Percentiles rank a stretch among this genome's conserved stretches.
These are phyloP conservation scores for Rattus norvegicus DNA, from an alignment of 2,113 vertebrate genomes.

Conservation along the genomic window DNA sequence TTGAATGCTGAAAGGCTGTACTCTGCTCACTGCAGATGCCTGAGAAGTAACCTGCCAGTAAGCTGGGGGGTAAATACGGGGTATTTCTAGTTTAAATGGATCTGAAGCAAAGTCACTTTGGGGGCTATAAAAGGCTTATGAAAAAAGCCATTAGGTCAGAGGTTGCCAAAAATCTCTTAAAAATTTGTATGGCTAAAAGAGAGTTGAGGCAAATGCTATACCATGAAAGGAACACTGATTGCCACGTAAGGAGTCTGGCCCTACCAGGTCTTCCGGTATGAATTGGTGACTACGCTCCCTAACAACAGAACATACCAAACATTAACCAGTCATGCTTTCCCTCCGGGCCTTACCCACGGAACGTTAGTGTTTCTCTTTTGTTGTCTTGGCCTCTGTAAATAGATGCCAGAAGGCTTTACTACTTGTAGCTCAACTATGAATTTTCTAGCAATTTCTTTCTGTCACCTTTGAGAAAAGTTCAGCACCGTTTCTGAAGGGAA, in stretches of 20 bases:
- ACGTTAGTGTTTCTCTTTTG: conserved; percentile 50
- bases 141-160: conserved; percentile 69
- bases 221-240: conserved; percentile 36
- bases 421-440: background rate
- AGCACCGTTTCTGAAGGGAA: conserved; percentile 47
- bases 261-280: conserved; percentile 37
- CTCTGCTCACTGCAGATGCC: conserved; percentile 59
- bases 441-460: conserved; percentile 58
- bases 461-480: conserved; percentile 10
- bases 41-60: conserved; percentile 64
- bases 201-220: background rate
- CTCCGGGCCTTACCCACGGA: conserved; percentile 6
- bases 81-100: conserved; percentile 66
- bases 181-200: conserved; percentile 53
- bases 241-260: conserved; percentile 46
- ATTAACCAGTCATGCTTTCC: conserved; percentile 68
- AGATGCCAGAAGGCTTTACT: conserved; percentile 44
- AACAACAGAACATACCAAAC: conserved; percentile 63
- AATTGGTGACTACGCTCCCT: conserved; percentile 1
- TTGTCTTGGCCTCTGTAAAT: conserved; percentile 58
- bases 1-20: conserved; percentile 64
- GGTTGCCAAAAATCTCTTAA: conserved; percentile 61
- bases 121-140: conserved; percentile 67
- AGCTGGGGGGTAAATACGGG: conserved; percentile 13
- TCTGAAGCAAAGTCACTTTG: conserved; percentile 72